Base-by-base conservation (phyloP, 2,888 invertebrate species). In the Cyclophora albipunctata region DNA sequence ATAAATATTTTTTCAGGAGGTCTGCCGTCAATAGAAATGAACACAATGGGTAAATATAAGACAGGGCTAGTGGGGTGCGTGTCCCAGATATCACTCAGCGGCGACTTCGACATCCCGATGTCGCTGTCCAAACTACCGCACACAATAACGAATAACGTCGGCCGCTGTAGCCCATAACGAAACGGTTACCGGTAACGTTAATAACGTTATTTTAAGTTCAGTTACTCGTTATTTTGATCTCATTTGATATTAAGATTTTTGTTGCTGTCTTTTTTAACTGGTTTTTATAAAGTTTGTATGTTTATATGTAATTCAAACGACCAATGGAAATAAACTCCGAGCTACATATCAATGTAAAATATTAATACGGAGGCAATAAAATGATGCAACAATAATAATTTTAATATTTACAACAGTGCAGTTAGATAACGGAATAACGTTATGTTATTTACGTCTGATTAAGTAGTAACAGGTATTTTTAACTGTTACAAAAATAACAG, bases 61-160 rank as follows among this genome's bases (percentile, higher is more conserved):
- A 91, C 90, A 55, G 96, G 96, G 37, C 91, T 96, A 54, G 88
- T 92, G 42, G 96, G 96, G 40, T 96, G 96, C 82, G 92, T 96
- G 66, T 94, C 95, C 44, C 94, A 95, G 80, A 91, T 96, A 64
- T 93, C 94, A 2, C 85, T 96, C 47, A 94, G 94, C 60, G 93
- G 94, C 7, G 95, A 96, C 78, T 93, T 93, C 71, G 92, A 93
- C 64, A 91, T 96, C 45, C 92, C 92, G 7, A 89, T 94, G 43
- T 92, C 93, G 4, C 84, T 92, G 42, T 91, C 91, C 6, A 93
- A 92, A 52, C 89, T 92, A 46, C 90, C 91, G 1, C 91, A 91
- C 71, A 91, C 91, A 49, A 91, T 91, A 66, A 90, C 89, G 0
- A 89, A 88, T 64, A 89, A 89, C 60, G 87, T 89, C 2, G 88